Base-by-base conservation (phyloP, 2,113 vertebrate genomes). In the Lynx canadensis region DNA sequence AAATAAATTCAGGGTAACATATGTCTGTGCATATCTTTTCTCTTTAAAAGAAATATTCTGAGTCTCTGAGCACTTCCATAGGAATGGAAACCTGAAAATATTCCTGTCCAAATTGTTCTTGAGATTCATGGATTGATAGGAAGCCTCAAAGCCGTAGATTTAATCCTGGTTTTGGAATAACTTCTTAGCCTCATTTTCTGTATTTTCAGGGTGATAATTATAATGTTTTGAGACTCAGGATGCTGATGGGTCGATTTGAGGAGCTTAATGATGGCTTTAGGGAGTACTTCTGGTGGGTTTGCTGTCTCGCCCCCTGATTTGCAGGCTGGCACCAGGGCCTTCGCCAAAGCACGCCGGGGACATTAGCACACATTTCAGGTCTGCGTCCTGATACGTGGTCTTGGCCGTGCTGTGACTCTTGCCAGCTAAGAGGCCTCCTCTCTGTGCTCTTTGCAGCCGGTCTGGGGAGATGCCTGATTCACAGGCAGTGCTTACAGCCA, bases 381-480 rank as follows among this genome's bases (percentile, higher is more conserved):
- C 11, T 71, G 50, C 19, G 36, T 66, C 8, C 4, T 8, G 9
- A 57, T 38, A 12, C 2, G 0, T 9, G 4, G 7, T 12, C 1
- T 14, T 41, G 45, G 7, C 31, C 1, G 1, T 2, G 10, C 63
- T 0, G 0, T 8, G 19, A 14, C 29, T 11, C 41, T 25, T 50
- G 15, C 4, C 12, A 31, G 45, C 57, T 14, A 12, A 36, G n/a
- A 73, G 25, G 25, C 23, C 12, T 1, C 66, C 76, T 21, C 18
- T 31, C 23, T 0, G 0, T 4, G 3, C 18, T 36, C 66, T 48
- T 87, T 4, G 0, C 1, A 45, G 57, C 36, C 33, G 1, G 0
- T 45, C 36, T 3, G 2, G 5, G 36, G 11, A 38, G 48, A 45
- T 65, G 0, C 0, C 0, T 63, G 31, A 23, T 38, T 50, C 31